Conservation (phyloP, 2,888 invertebrate species). For the Agrilus biguttatus region DNA sequence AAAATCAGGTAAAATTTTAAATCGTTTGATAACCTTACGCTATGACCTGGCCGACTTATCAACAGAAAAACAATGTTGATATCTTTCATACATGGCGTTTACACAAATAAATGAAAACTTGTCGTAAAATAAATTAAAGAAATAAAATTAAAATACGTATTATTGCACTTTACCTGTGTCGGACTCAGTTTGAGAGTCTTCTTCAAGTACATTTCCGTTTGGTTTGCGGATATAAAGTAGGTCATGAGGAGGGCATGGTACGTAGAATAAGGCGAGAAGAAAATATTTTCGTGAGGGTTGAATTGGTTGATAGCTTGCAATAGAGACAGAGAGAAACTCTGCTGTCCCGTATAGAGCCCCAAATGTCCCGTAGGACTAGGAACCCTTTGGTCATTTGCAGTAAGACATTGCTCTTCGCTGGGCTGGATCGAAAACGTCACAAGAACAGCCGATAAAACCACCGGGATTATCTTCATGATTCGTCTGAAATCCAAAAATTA, state of each 20-base stretch:
- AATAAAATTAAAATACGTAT: not conserved
- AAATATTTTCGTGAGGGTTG: constrained; percentile 58
- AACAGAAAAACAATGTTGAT: too few species aligned
- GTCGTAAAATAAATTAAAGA: not conserved
- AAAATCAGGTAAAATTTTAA: too few species aligned
- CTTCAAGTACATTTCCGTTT: constrained; percentile 52
- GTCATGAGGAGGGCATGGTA: constrained; percentile 66
- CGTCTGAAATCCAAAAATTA: constrained; percentile 9
- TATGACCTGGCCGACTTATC: too few species aligned
- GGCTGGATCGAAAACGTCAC: constrained; percentile 8
- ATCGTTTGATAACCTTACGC: too few species aligned
- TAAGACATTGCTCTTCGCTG: constrained; percentile 33
- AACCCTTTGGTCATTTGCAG: constrained; percentile 28
- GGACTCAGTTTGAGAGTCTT: constrained; percentile 45
- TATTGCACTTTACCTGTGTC: constrained; percentile 32
- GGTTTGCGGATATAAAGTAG: constrained; percentile 59
- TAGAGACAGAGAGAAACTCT: constrained; percentile 55
- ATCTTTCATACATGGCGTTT: too few species aligned
- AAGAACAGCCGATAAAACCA: constrained; percentile 19
- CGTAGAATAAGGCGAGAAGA: constrained; percentile 80
- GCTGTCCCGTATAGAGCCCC: constrained; percentile 43
- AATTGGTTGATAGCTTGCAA: constrained; percentile 49
- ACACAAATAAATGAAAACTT: too few species aligned
- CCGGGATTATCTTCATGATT: constrained; percentile 32
- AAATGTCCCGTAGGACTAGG: constrained; percentile 19